Evolutionary conservation across 2,113 vertebrate species (phyloP).

Genomic region (Aythya baeri): DNA sequence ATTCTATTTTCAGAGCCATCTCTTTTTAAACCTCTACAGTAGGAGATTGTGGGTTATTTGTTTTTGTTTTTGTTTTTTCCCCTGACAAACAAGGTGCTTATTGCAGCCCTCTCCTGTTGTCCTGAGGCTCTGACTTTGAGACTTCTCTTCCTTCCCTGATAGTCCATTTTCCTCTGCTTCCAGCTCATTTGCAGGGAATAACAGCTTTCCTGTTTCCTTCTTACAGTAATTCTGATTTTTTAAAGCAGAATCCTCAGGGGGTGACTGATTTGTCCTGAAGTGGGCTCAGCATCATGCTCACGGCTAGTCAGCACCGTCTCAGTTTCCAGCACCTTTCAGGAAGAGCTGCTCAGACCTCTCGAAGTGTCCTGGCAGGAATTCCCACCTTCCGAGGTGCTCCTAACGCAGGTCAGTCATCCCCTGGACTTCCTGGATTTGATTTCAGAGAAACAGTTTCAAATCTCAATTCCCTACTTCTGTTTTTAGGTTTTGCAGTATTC

Average conservation of each 20-base stretch:
- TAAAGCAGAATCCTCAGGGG: background rate
- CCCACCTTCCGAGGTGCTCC: too few relatives aligned
- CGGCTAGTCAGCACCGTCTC: background rate
- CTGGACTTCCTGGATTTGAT: background rate
- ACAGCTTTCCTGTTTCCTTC: background rate
- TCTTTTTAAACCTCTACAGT: background rate
- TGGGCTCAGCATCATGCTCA: fast-evolving
- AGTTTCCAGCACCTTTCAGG: fast-evolving
- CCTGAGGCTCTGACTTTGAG: background rate
- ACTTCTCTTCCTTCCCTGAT: background rate
- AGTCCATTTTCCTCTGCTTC: background rate
- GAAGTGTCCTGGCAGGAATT: background rate
- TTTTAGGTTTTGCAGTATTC: background rate
- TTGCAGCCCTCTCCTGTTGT: background rate
- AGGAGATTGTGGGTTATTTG: too few relatives aligned
- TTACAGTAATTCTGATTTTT: background rate
- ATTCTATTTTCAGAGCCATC: background rate
- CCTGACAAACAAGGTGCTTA: background rate
- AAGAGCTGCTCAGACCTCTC: background rate
- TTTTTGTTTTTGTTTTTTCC: background rate
- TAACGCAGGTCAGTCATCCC: background rate
- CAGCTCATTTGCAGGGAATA: background rate
- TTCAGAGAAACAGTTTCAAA: background rate
- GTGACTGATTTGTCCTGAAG: background rate
- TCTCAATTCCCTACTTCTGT: background rate